Conservation (phyloP, 2,888 invertebrate species). For the Drosophila multiciliata region DNA sequence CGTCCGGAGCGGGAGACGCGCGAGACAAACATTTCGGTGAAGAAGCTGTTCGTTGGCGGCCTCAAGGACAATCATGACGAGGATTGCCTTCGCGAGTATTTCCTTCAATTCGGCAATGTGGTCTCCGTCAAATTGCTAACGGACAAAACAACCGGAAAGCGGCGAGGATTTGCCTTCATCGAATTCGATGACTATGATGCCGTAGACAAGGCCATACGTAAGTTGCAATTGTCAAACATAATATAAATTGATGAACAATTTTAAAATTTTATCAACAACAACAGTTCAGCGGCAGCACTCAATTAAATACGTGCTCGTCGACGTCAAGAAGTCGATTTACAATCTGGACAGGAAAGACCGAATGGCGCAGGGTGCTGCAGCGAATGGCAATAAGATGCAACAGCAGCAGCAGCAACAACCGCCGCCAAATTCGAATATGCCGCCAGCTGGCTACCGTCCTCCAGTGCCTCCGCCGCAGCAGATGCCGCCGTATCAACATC, state of each 20-base stretch:
- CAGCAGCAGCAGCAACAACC: conserved; percentile 51
- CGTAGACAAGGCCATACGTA: conserved; percentile 97
- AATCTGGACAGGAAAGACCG: conserved; percentile 89
- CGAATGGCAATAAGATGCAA: conserved; percentile 59
- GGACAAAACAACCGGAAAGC: conserved; percentile 96
- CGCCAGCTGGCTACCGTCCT: conserved; percentile 61
- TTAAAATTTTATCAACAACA: background rate
- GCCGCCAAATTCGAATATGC: conserved; percentile 58
- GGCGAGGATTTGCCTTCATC: conserved; percentile 97
- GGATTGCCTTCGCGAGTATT: conserved; percentile 93
- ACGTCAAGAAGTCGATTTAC: conserved; percentile 96
- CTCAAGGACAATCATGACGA: conserved; percentile 97
- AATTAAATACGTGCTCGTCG: conserved; percentile 93
- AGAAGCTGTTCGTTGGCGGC: conserved; percentile 97
- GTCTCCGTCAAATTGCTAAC: conserved; percentile 93
- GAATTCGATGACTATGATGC: conserved; percentile 99
- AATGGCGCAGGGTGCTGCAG: conserved; percentile 25
- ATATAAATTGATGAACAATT: background rate
- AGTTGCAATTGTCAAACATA: conserved; percentile 85
- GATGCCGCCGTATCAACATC: conserved; percentile 73
- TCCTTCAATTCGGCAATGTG: conserved; percentile 92
- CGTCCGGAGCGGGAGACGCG: conserved; percentile 95
- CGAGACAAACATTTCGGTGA: conserved; percentile 96
- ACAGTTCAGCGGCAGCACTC: conserved; percentile 92
- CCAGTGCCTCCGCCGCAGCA: conserved; percentile 67